A percentile compares a stretch with the other conserved stretches of the same genome.
phyloP scores from a whole-genome alignment of 1,140 invertebrate genomes.

The Drosophila subpulchrella region DNA sequence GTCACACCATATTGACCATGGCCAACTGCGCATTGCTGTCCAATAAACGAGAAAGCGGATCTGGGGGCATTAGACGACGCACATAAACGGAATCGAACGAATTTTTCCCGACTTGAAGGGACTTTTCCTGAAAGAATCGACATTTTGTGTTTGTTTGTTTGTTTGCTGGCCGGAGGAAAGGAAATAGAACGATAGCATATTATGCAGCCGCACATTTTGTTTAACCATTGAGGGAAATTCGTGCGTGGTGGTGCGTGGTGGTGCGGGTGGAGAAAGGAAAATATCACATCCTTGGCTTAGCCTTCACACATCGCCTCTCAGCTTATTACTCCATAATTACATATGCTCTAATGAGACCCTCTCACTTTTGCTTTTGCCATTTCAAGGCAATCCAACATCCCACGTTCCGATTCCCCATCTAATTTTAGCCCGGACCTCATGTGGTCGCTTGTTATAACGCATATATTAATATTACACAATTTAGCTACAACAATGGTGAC shows the following conservation, averaged over 20 bases:
- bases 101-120: conserved; percentile 7
- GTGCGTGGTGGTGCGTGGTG: neutral
- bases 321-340: conserved; percentile 46
- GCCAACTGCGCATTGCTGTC: conserved; percentile 43
- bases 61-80: conserved; percentile 29
- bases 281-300: conserved; percentile 32
- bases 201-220: conserved; percentile 70
- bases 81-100: conserved; percentile 31
- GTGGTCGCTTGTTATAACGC: conserved; percentile 23
- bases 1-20: conserved; percentile 29
- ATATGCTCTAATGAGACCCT: conserved; percentile 47
- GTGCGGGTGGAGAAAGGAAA: neutral
- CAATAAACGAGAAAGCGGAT: conserved; percentile 34
- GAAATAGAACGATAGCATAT: conserved; percentile 60
- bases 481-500: conserved; percentile 45
- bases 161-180: conserved; percentile 51
- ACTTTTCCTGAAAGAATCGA: conserved; percentile 29
- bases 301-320: conserved; percentile 16
- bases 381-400: conserved; percentile 7
- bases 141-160: conserved; percentile 56
- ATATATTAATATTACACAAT: conserved; percentile 43
- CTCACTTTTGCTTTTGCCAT: neutral
- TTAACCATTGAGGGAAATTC: conserved; percentile 46
- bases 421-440: conserved; percentile 68
- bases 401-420: conserved; percentile 33